Percentiles rank a stretch among this genome's conserved stretches.
Conservation (phyloP, 2,888 invertebrate genomes). For the Euphydryas editha region DNA sequence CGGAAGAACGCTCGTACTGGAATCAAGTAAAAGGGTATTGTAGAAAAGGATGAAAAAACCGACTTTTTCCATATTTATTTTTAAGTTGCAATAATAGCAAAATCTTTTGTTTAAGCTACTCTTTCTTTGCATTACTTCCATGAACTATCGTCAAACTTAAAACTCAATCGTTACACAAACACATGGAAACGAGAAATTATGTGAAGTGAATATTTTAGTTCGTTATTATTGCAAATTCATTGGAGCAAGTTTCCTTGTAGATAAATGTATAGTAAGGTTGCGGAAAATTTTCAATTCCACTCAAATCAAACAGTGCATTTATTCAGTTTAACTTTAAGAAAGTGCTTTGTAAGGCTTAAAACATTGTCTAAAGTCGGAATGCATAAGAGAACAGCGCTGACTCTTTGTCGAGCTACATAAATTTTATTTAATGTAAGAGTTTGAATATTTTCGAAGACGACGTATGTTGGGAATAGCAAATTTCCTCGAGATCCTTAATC, state of each 20-base stretch:
- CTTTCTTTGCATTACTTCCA: background rate
- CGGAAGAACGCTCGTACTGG: too few relatives aligned
- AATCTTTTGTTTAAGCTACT: too few relatives aligned
- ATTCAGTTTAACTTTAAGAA: constrained; percentile 58
- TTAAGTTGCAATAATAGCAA: too few relatives aligned
- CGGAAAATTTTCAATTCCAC: constrained; percentile 58
- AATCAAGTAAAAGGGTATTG: too few relatives aligned
- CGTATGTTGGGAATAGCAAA: background rate
- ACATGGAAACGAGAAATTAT: constrained; percentile 15
- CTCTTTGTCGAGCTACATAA: constrained; percentile 9
- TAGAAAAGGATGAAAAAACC: too few relatives aligned
- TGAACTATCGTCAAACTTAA: background rate
- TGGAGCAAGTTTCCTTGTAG: constrained; percentile 30
- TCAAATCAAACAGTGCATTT: constrained; percentile 64
- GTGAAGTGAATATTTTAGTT: constrained; percentile 29
- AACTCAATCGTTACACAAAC: constrained; percentile 1
- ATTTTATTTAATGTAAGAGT: constrained; percentile 4
- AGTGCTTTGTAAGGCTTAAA: constrained; percentile 58
- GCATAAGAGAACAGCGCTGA: constrained; percentile 58
- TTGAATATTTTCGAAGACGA: constrained; percentile 5
- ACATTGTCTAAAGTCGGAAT: constrained; percentile 63
- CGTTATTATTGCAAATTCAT: constrained; percentile 43
- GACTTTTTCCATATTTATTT: too few relatives aligned
- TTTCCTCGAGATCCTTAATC: background rate
- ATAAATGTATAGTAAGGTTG: constrained; percentile 44